Evolutionary conservation across 2,888 invertebrate species (phyloP), one percentile per base, ranked within the genome.

Genomic region (Lepeophtheirus nordmannii): DNA sequence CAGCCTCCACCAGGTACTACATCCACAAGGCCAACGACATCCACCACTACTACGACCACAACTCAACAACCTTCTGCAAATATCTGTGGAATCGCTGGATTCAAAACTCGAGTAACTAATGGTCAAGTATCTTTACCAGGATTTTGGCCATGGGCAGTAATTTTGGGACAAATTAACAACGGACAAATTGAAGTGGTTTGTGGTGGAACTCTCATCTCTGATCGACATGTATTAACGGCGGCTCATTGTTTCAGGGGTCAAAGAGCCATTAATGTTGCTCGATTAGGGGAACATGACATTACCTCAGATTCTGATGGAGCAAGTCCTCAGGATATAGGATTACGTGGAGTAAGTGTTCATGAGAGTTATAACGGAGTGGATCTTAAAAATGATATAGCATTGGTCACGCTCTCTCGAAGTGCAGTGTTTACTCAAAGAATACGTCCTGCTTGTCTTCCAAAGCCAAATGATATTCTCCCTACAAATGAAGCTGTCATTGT

Each of bases 361-460:
- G 17, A 22, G 10, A 11, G 37, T 11, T 65, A 17, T 20, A 58
- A 39, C 17, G 30, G 23, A 1, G 56, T 20, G 1, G 22, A 53
- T 5, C 37, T 65, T 10, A 58, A 65, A 38, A 65, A 65, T 58
- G 65, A 65, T 57, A 65, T 65, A n/a, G 65, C 65, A 37, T 10
- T 65, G 9, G 58, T 65, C 14, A 46, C 20, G 10, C 37, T 64
- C 23, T 64, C 64, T n/a, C n/a, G 17, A 22, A 22, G 37, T 10
- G 58, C 56, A 8, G 30, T n/a, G 10, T 58, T 37, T 37, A 30
- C 37, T 1, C 22, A 17, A 57, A 30, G 38, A 22, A 20, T 58
- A n/a, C 40, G 30, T 1, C 65, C 65, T 7, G 65, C 58, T 11
- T 65, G 65, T 23, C 39, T 65, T 17, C 65, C 65, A 14, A 14